Percentiles rank a stretch among this genome's conserved stretches.
Evolutionary conservation across 2,113 vertebrate genomes (phyloP).

Genomic region (Corynorhinus townsendii): DNA sequence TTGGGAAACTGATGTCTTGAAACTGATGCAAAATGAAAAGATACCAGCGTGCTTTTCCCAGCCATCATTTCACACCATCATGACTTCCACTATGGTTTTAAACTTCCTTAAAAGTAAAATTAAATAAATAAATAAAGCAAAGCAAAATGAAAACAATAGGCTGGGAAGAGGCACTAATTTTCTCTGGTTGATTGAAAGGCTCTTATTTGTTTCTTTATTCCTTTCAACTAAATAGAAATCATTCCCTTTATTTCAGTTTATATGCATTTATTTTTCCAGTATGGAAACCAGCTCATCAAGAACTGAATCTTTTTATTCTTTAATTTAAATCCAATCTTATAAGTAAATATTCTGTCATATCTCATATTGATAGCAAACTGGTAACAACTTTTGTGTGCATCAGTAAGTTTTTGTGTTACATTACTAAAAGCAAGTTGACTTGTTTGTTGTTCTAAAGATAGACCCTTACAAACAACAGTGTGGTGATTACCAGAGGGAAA

Average conservation of each 20-base stretch:
- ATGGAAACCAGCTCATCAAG: neutral
- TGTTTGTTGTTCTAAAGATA: neutral
- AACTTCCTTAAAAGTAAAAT: neutral
- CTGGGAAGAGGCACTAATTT: conserved; percentile 10
- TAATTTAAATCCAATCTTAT: neutral
- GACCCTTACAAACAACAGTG: neutral
- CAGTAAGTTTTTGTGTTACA: neutral
- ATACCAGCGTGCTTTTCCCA: neutral
- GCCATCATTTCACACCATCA: neutral
- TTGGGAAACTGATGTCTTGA: neutral
- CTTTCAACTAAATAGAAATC: neutral
- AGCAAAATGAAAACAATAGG: neutral
- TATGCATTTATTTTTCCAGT: conserved; percentile 34
- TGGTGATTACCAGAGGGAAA: neutral
- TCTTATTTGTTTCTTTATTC: conserved; percentile 42
- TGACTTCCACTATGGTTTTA: neutral
- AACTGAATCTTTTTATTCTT: conserved; percentile 19
- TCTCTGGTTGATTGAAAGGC: neutral
- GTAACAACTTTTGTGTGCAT: neutral
- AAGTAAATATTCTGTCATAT: neutral
- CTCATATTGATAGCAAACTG: neutral
- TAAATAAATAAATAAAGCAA: neutral
- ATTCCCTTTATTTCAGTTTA: conserved; percentile 23
- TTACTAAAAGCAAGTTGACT: neutral
- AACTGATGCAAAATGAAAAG: neutral